Percentiles rank a stretch among this genome's conserved stretches.
Evolutionary conservation across 2,797 vertebrate species (phyloP).

Genomic region (Propithecus deckenii): DNA sequence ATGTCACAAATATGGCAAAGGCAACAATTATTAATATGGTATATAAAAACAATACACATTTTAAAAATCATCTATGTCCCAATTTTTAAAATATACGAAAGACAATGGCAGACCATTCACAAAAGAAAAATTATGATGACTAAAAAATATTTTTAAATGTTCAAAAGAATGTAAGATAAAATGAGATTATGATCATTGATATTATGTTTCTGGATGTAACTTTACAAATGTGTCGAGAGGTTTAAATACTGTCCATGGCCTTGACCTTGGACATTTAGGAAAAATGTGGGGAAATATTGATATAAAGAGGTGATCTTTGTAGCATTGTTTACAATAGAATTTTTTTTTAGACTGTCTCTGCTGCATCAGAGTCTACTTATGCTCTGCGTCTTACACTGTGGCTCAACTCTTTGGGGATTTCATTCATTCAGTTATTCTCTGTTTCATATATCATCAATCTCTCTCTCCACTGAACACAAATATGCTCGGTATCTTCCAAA

Average conservation of each 20-base stretch:
- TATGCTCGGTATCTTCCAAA: neutral
- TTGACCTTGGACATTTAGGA: neutral
- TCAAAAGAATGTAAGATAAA: neutral
- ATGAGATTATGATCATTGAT: neutral
- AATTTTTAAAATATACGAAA: neutral
- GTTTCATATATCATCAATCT: neutral
- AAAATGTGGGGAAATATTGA: neutral
- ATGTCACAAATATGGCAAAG: neutral
- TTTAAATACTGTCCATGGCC: neutral
- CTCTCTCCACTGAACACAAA: neutral
- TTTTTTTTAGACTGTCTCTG: neutral
- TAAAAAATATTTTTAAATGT: neutral
- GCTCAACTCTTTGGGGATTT: neutral
- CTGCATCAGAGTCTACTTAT: neutral
- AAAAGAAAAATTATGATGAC: conserved; percentile 20
- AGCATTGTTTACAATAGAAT: neutral
- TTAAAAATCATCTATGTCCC: neutral
- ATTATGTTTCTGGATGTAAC: neutral
- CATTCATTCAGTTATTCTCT: neutral
- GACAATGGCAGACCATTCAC: neutral
- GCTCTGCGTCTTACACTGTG: neutral
- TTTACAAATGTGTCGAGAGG: neutral
- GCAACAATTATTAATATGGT: neutral
- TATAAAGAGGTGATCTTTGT: neutral
- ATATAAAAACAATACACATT: neutral